phyloP scores from a whole-genome alignment of 2,888 invertebrate genomes.

The Neoaliturus tenellus region DNA sequence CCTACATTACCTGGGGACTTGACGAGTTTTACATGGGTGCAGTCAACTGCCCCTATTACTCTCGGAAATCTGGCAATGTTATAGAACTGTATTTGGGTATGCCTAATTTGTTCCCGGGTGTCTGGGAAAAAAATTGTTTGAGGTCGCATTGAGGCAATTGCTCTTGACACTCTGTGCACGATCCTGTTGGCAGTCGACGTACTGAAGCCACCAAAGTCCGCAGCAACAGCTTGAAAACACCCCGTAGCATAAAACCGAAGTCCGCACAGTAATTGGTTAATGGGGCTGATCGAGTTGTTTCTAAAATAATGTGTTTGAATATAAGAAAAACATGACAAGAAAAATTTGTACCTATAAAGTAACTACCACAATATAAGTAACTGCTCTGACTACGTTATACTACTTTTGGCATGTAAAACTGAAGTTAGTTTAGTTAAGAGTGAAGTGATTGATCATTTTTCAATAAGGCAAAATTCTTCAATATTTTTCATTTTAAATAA shows the following conservation, averaged over 20 bases:
- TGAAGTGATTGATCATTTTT: too few relatives aligned
- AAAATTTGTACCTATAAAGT: too few relatives aligned
- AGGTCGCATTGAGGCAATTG: conserved; percentile 63
- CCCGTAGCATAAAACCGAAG: conserved; percentile 39
- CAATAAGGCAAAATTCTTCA: too few relatives aligned
- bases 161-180: conserved; percentile 62
- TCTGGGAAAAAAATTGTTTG: conserved; percentile 3
- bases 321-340: too few relatives aligned
- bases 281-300: conserved; percentile 40
- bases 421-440: too few relatives aligned
- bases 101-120: conserved; percentile 57
- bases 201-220: conserved; percentile 63
- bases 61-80: conserved; percentile 63
- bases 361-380: too few relatives aligned
- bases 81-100: conserved; percentile 61
- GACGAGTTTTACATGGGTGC: conserved; percentile 63
- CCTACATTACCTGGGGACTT: background rate
- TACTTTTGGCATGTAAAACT: too few relatives aligned
- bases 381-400: too few relatives aligned
- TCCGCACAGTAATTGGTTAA: conserved; percentile 43
- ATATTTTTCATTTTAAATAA: too few relatives aligned
- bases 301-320: conserved; percentile 26
- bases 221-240: conserved; percentile 46
- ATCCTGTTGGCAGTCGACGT: conserved; percentile 63
- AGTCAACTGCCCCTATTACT: conserved; percentile 64